Conservation (phyloP, 2,113 vertebrate genomes). For the Mesitornis unicolor region DNA sequence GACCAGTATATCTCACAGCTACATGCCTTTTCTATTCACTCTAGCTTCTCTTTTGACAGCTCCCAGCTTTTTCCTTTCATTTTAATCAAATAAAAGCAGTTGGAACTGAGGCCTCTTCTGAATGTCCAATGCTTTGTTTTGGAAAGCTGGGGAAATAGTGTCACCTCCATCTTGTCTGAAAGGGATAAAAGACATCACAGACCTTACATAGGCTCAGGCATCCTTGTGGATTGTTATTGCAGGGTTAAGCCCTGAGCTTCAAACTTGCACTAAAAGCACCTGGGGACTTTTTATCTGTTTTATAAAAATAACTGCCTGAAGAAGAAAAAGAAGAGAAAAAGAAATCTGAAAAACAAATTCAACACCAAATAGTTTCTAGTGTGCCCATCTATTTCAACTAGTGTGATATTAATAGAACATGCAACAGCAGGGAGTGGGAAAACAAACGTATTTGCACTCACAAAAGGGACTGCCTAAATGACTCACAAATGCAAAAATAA, state of each 20-base stretch:
- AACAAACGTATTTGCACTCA: constrained; percentile 78
- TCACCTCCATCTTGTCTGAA: neutral
- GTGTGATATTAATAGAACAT: constrained; percentile 77
- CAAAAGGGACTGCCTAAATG: constrained; percentile 75
- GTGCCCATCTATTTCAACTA: constrained; percentile 74
- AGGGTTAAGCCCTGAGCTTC: neutral
- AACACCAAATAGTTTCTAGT: constrained; percentile 66
- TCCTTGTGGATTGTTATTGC: neutral
- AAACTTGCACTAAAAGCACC: constrained; percentile 3
- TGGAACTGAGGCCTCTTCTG: neutral
- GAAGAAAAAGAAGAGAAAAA: constrained; percentile 8
- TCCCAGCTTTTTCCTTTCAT: neutral
- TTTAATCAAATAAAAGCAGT: neutral
- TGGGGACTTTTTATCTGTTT: constrained; percentile 27
- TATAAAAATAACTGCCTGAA: constrained; percentile 63
- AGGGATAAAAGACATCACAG: neutral
- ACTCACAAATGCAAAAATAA: constrained; percentile 81
- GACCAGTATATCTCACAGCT: neutral
- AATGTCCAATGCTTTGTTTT: neutral
- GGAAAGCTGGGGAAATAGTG: neutral
- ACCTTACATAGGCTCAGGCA: neutral
- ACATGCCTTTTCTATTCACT: neutral
- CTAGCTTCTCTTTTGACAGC: neutral
- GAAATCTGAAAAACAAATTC: constrained; percentile 71
- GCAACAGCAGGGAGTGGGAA: constrained; percentile 76